Conservation (phyloP, 1,140 invertebrate genomes). For the Maniola jurtina region DNA sequence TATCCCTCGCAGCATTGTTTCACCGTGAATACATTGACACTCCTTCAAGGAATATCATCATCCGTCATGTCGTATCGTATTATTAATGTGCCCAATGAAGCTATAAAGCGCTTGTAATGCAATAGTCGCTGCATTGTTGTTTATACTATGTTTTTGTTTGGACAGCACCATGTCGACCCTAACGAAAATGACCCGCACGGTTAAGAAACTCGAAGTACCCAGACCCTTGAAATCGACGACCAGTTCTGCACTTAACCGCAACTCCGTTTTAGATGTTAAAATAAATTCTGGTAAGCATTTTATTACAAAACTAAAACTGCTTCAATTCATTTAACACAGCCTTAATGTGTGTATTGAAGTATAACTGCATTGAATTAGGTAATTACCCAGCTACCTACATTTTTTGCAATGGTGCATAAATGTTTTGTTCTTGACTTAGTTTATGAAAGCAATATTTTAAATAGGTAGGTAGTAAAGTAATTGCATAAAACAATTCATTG, state of each 20-base stretch:
- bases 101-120: slow-evolving; percentile 1
- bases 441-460: slow-evolving; percentile 7
- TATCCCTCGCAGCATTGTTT: slow-evolving; percentile 55
- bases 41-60: slow-evolving; percentile 52
- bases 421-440: slow-evolving; percentile 18
- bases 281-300: slow-evolving; percentile 74
- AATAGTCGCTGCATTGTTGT: slow-evolving; percentile 22
- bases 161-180: slow-evolving; percentile 75
- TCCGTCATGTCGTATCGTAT: slow-evolving; percentile 35
- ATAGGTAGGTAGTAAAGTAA: neutral
- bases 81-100: slow-evolving; percentile 18
- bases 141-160: slow-evolving; percentile 40
- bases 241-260: slow-evolving; percentile 74
- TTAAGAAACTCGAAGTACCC: slow-evolving; percentile 86
- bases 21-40: slow-evolving; percentile 63
- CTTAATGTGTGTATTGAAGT: slow-evolving; percentile 2
- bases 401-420: slow-evolving; percentile 8
- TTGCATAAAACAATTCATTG: too few relatives aligned
- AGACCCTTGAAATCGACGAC: slow-evolving; percentile 84
- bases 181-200: slow-evolving; percentile 79
- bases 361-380: slow-evolving; percentile 3
- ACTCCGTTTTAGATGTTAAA: slow-evolving; percentile 73
- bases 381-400: slow-evolving; percentile 3
- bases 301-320: slow-evolving; percentile 18
- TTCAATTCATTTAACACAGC: neutral